These are phyloP conservation scores for Itoplectis maculator DNA, from an alignment of 2,888 invertebrate genomes.

Conservation along the genomic window DNA sequence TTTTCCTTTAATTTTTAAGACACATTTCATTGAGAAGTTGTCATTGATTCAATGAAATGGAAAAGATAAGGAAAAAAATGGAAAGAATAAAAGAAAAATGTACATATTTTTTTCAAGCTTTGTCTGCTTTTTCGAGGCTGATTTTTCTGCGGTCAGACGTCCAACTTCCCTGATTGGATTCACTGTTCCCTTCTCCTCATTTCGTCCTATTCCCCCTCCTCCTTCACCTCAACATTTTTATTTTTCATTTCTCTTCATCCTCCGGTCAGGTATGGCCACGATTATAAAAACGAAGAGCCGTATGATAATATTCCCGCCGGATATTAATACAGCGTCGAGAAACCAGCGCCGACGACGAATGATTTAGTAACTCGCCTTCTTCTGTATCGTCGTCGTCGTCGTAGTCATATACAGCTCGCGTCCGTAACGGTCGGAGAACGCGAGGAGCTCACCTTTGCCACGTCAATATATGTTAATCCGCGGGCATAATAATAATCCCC, in stretches of 20 bases:
- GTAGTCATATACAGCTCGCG: conserved; percentile 71
- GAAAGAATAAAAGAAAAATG: too few species aligned
- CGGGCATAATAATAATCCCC: conserved; percentile 78
- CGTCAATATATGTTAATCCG: conserved; percentile 84
- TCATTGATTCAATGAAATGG: too few species aligned
- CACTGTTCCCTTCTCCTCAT: neutral
- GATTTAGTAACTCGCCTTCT: conserved; percentile 82
- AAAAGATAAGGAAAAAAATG: too few species aligned
- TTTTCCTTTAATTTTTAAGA: too few species aligned
- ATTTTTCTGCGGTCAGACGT: conserved; percentile 23
- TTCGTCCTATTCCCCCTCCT: neutral
- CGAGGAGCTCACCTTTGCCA: conserved; percentile 66
- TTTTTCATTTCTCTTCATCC: conserved; percentile 21
- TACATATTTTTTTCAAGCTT: neutral
- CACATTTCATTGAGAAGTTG: too few species aligned
- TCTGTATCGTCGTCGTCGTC: too few species aligned
- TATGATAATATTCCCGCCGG: conserved; percentile 77
- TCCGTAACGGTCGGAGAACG: conserved; percentile 33
- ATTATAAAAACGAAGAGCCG: conserved; percentile 44
- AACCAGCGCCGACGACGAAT: conserved; percentile 69
- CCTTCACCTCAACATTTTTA: too few species aligned
- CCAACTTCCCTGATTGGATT: conserved; percentile 24
- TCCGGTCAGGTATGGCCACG: conserved; percentile 70
- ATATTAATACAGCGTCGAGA: conserved; percentile 62
- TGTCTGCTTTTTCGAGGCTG: too few species aligned